Evolutionary conservation across 1,140 invertebrate species (phyloP).

Genomic region (Spodoptera litura): DNA sequence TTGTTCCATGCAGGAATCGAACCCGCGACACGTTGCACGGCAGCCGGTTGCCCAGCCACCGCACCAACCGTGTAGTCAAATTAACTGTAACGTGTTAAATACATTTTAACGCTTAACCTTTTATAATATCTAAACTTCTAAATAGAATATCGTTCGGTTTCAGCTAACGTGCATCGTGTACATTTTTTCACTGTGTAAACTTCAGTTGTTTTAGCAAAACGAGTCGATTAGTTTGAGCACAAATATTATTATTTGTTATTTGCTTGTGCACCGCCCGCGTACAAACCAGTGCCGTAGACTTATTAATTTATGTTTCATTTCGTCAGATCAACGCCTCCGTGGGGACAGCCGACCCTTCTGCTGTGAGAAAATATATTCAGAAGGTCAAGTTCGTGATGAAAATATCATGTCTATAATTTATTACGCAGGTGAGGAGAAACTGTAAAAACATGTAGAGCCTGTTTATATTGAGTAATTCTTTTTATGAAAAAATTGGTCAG

Average conservation of each 20-base stretch:
- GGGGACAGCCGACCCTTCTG: not conserved
- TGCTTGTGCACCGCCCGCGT: conserved; percentile 1
- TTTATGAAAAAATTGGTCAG: too few species aligned
- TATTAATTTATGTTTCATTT: conserved; percentile 55
- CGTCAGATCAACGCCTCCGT: conserved; percentile 45
- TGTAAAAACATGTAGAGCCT: too few species aligned
- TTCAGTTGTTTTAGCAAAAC: not conserved
- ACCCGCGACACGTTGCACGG: too few species aligned
- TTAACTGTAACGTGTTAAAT: too few species aligned
- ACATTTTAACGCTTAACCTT: too few species aligned
- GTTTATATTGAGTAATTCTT: too few species aligned
- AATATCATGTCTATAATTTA: not conserved
- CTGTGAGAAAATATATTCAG: not conserved
- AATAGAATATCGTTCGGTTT: not conserved
- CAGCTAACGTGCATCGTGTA: not conserved
- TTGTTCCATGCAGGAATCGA: too few species aligned
- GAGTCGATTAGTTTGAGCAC: not conserved
- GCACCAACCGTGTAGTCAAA: too few species aligned
- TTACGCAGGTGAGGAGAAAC: too few species aligned
- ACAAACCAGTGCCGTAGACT: conserved; percentile 7
- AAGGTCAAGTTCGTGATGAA: not conserved
- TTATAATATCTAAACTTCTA: too few species aligned
- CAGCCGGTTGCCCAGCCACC: too few species aligned
- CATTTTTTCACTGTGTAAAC: not conserved
- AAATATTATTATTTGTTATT: conserved; percentile 8